These are phyloP conservation scores for Bombus confusus DNA, from an alignment of 1,140 invertebrate species.

Conservation along the genomic window DNA sequence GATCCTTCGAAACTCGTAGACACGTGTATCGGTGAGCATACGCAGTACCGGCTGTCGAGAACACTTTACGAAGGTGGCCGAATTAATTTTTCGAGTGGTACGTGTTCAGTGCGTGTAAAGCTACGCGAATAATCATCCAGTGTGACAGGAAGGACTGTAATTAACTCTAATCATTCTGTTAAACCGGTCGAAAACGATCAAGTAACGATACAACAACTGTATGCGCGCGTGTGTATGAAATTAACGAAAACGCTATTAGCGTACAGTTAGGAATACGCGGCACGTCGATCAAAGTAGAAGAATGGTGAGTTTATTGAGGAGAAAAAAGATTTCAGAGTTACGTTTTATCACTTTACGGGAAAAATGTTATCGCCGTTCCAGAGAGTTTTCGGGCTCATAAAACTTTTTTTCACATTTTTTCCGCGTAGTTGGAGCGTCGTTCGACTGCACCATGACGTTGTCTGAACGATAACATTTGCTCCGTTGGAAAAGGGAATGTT, in stretches of 20 bases:
- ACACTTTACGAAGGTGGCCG: not conserved
- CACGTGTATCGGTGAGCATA: constrained; percentile 20
- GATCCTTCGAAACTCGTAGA: constrained; percentile 14
- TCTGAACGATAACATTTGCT: constrained; percentile 17
- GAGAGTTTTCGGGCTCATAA: not conserved
- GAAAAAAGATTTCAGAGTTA: not conserved
- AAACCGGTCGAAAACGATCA: not conserved
- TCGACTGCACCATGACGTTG: no score
- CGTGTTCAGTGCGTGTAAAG: no score
- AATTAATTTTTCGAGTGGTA: not conserved
- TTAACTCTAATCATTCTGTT: not conserved
- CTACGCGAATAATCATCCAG: not conserved
- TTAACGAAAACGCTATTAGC: not conserved
- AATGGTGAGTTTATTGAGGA: constrained; percentile 16
- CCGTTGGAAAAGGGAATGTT: constrained; percentile 25
- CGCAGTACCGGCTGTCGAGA: not conserved
- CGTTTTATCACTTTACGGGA: not conserved
- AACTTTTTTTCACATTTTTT: not conserved
- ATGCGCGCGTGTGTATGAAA: not conserved
- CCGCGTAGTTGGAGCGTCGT: no score
- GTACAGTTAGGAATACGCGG: not conserved
- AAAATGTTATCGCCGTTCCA: not conserved
- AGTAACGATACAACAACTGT: not conserved
- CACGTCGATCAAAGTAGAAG: no score
- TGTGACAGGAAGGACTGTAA: not conserved